Percentiles rank a stretch among this genome's conserved stretches.
Evolutionary conservation across 2,113 vertebrate species (phyloP).

Genomic region (Beaufortia kweichowensis): DNA sequence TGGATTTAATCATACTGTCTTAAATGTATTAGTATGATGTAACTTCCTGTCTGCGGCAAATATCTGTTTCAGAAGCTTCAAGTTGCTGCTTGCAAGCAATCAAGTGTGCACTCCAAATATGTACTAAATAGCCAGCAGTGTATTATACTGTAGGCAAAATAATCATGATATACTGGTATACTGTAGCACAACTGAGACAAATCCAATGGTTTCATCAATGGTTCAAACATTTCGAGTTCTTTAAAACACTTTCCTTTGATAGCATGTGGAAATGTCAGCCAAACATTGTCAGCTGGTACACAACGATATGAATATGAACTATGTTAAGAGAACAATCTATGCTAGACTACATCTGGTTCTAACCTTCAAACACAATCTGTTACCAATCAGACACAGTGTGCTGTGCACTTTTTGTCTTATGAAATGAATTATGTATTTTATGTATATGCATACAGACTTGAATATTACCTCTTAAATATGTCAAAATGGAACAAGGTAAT

Average conservation of each 20-base stretch:
- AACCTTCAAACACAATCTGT: neutral
- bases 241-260: neutral
- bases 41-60: neutral
- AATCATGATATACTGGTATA: neutral
- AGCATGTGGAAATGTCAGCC: neutral
- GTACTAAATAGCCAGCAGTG: neutral
- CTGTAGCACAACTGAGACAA: neutral
- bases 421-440: neutral
- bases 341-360: neutral
- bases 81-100: slow-evolving; percentile 22
- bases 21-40: neutral
- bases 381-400: neutral
- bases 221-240: neutral
- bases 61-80: neutral
- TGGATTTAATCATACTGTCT: neutral
- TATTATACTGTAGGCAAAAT: neutral
- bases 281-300: neutral
- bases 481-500: slow-evolving; percentile 16
- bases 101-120: neutral
- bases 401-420: neutral
- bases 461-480: neutral
- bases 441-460: neutral
- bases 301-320: neutral
- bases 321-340: neutral
- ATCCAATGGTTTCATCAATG: neutral